These are phyloP conservation scores for Galbula dea DNA, from an alignment of 2,113 vertebrate genomes.

Conservation along the genomic window DNA sequence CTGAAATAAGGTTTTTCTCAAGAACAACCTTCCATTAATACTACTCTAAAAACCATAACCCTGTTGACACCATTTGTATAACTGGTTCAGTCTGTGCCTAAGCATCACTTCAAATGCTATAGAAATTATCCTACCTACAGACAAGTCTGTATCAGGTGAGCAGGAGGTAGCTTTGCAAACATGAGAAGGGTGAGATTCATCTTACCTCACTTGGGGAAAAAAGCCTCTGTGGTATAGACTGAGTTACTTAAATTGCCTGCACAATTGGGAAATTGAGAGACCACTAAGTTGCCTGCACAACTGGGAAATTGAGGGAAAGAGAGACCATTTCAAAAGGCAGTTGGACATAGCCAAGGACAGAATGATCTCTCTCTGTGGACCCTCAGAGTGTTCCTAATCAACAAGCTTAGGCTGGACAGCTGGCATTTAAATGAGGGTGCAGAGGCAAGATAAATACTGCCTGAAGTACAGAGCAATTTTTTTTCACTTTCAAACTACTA, in stretches of 20 bases:
- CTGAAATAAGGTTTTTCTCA: neutral
- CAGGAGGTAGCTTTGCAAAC: neutral
- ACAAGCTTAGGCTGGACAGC: neutral
- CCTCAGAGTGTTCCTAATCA: neutral
- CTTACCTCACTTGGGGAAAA: neutral
- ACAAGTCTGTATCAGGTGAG: neutral
- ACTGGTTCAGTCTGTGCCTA: neutral
- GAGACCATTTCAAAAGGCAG: neutral
- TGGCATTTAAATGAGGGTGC: neutral
- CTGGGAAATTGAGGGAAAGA: too few species aligned
- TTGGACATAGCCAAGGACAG: neutral
- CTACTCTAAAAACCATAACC: neutral
- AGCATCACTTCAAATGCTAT: fast-evolving
- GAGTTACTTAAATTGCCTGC: neutral
- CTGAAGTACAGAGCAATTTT: neutral
- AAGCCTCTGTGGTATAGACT: neutral
- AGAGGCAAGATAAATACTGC: neutral
- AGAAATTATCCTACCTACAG: neutral
- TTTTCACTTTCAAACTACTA: neutral
- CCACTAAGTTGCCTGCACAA: neutral
- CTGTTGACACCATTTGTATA: neutral
- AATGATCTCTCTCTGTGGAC: neutral
- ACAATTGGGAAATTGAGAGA: too few species aligned
- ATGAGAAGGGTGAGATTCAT: neutral
- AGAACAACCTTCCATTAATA: neutral